Base-by-base conservation (phyloP, 2,888 invertebrate species). In the Cheilosia soror region DNA sequence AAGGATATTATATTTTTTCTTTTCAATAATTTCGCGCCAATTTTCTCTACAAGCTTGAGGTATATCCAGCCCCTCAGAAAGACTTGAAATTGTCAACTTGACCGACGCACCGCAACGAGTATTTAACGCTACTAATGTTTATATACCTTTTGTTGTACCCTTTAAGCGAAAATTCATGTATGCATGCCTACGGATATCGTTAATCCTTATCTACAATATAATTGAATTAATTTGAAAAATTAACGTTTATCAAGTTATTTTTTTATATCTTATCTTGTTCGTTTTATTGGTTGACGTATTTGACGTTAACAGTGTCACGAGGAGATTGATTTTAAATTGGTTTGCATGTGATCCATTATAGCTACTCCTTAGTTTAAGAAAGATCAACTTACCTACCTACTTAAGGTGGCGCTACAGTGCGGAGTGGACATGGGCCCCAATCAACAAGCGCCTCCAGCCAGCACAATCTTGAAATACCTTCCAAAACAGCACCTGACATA, bases 191-290 rank as follows among this genome's bases (percentile, higher is more conserved):
- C 71, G 75, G 84, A 80, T 84, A 76, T 58, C 20, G 65, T 80
- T 80, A 76, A 80, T 84, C 84, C 69, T 71, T 84, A 84, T 84
- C 80, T 71, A 60, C 58, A 65, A 65, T 44, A 60, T 66, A 57
- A 42, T 66, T 65, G 57, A 66, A 53, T 58, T 68, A 57, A 53
- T 60, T 60, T 55, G 53, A 49, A 78, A 33, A 78, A 71, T 57
- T 63, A 58, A 47, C 49, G 20, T 68, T 71, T 78, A 71, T 71
- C 60, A 57, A 47, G 20, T 47, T 63, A 63, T 47, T 78, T 63
- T 49, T 63, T 40, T 73, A n/a, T 85, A 85, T 85, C 84, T 85
- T 85, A 85, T 85, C 84, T 72, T 9, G 29, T 11, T 29, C 37
- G 65, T 25, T 75, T 27, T 73, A 69, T 73, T 44, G 66, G 53